Percentiles rank a stretch among this genome's conserved stretches.
These are phyloP conservation scores for Psephotus haematonotus DNA, from an alignment of 2,113 vertebrate species.

Conservation along the genomic window DNA sequence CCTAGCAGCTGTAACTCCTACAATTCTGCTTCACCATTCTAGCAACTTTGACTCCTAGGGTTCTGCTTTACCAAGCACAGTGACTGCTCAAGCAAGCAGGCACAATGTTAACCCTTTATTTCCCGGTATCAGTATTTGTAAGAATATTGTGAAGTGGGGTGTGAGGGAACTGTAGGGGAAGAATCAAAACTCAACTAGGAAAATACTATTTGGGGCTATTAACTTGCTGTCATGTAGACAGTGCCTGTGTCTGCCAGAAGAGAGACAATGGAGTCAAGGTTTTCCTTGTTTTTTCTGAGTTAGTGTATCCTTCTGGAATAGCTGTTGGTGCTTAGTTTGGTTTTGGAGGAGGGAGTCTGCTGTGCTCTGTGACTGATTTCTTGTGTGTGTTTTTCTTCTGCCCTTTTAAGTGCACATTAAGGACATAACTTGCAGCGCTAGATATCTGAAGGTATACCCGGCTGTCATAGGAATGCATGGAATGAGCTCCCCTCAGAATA, in stretches of 20 bases:
- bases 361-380: background rate
- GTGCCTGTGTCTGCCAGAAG: background rate
- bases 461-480: background rate
- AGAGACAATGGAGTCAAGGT: background rate
- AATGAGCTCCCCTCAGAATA: background rate
- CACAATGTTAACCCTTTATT: too few relatives aligned
- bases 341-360: background rate
- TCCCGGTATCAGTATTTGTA: background rate
- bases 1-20: too few relatives aligned
- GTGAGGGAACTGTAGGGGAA: fast-evolving
- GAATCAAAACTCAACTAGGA: background rate
- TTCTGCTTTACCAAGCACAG: too few relatives aligned
- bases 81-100: too few relatives aligned
- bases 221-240: fast-evolving
- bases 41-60: too few relatives aligned
- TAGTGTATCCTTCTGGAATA: background rate
- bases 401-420: background rate
- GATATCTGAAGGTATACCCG: background rate
- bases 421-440: background rate
- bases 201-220: background rate
- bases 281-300: background rate
- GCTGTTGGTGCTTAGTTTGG: background rate
- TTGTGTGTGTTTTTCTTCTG: background rate
- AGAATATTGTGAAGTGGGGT: background rate
- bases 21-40: too few relatives aligned